These are phyloP conservation scores for Prietella phreatophila DNA, from an alignment of 2,113 vertebrate genomes.

Conservation along the genomic window DNA sequence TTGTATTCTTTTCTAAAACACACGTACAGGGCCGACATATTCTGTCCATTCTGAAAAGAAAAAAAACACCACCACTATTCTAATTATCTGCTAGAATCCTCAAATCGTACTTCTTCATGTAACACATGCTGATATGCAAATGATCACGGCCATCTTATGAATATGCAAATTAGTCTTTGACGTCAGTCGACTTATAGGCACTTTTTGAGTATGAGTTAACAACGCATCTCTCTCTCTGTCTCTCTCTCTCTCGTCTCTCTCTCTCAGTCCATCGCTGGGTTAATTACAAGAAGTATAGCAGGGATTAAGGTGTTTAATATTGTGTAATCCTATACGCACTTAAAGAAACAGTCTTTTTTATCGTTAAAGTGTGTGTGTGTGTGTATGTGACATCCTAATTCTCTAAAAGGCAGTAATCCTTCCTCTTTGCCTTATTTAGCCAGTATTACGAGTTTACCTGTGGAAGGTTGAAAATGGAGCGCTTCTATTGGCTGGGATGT, in stretches of 20 bases:
- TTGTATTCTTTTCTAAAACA: no score
- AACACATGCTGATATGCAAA: no score
- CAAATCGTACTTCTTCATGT: no score
- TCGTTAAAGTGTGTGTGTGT: slow-evolving; percentile 26
- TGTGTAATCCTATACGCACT: no score
- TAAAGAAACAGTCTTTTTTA: background rate
- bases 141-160: background rate
- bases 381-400: slow-evolving; percentile 18
- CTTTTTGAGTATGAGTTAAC: background rate
- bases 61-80: no score
- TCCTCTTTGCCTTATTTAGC: slow-evolving; percentile 40
- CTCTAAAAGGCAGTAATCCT: slow-evolving; percentile 30
- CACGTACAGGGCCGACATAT: no score
- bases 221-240: background rate
- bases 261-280: no score
- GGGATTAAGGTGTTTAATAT: no score
- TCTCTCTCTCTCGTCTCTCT: background rate
- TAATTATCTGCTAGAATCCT: no score
- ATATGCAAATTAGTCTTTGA: background rate
- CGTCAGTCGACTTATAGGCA: background rate
- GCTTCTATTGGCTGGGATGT: background rate
- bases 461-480: background rate
- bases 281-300: no score
- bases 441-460: slow-evolving; percentile 1
- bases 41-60: no score